These are phyloP conservation scores for Gonocerus acuteangulatus DNA, from an alignment of 2,888 invertebrate species.

Conservation along the genomic window DNA sequence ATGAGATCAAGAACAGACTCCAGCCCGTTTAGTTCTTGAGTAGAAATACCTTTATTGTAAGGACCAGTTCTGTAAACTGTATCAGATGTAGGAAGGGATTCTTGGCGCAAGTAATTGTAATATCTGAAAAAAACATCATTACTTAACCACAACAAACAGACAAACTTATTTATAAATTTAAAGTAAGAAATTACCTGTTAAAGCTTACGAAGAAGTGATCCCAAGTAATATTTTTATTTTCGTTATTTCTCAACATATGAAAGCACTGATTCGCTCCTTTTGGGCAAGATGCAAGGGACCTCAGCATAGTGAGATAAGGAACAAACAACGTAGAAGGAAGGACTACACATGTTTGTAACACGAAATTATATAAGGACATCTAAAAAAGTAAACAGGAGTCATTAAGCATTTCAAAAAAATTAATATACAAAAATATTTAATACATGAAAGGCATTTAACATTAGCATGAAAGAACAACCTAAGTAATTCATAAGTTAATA, in stretches of 20 bases:
- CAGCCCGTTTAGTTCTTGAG: slow-evolving; percentile 76
- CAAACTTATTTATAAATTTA: background rate
- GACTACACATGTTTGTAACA: slow-evolving; percentile 78
- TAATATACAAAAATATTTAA: background rate
- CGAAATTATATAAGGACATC: slow-evolving; percentile 81
- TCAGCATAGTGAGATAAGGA: slow-evolving; percentile 78
- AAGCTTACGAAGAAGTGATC: slow-evolving; percentile 79
- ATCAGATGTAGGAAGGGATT: slow-evolving; percentile 53
- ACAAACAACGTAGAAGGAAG: slow-evolving; percentile 76
- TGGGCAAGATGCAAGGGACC: slow-evolving; percentile 66
- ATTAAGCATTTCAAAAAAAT: background rate
- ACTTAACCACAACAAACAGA: background rate
- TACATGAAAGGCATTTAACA: background rate
- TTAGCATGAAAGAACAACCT: background rate
- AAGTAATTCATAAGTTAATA: background rate
- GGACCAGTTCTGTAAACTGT: slow-evolving; percentile 52
- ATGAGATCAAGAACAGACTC: slow-evolving; percentile 72
- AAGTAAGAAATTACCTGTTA: slow-evolving; percentile 43
- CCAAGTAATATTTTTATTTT: slow-evolving; percentile 58
- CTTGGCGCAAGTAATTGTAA: slow-evolving; percentile 47
- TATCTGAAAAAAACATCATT: slow-evolving; percentile 43
- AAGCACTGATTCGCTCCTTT: slow-evolving; percentile 72
- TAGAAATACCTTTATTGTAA: slow-evolving; percentile 59
- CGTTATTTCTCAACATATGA: slow-evolving; percentile 64
- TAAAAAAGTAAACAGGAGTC: slow-evolving; percentile 45